Evolutionary conservation across 2,797 vertebrate genomes (phyloP).

Genomic region (Ciconia nigra): DNA sequence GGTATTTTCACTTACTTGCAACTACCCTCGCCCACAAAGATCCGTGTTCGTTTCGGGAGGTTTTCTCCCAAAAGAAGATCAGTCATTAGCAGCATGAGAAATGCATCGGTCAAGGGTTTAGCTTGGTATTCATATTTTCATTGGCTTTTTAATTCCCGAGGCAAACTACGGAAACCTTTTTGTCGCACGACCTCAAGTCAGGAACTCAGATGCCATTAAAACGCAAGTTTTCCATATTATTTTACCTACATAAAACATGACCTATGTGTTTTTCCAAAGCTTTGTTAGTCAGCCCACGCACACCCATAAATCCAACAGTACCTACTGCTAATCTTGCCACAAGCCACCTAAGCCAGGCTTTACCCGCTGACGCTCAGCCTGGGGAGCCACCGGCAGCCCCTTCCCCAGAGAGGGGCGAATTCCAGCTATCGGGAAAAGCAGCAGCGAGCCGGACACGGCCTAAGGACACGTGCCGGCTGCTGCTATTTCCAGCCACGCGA

Average conservation of each 20-base stretch:
- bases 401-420: neutral
- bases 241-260: neutral
- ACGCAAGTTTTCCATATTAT: neutral
- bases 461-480: accelerated
- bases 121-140: neutral
- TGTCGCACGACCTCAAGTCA: neutral
- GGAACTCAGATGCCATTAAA: neutral
- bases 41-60: accelerated
- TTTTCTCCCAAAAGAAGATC: neutral
- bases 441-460: neutral
- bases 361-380: neutral
- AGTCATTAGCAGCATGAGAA: neutral
- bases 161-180: neutral
- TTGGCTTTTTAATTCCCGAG: neutral
- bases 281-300: neutral
- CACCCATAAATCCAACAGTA: neutral
- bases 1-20: neutral
- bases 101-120: neutral
- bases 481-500: neutral
- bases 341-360: neutral
- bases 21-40: neutral
- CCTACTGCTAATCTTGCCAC: neutral
- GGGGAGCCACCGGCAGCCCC: neutral
- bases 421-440: neutral
- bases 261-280: neutral